Evolutionary conservation across 2,888 invertebrate species (phyloP).

Genomic region (Ochropleura leucogaster): DNA sequence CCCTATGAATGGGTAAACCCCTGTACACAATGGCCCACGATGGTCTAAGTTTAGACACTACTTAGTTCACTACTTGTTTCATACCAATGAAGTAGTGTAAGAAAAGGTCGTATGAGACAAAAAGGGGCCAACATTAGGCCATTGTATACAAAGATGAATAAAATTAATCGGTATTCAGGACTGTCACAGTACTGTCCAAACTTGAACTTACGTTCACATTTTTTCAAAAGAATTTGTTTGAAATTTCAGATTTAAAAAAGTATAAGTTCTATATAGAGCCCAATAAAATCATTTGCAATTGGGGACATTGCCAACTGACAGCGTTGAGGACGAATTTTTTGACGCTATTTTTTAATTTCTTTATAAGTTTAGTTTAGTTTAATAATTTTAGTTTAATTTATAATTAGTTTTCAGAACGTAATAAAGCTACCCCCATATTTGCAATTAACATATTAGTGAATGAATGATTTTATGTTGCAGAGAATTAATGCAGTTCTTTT

Average conservation of each 20-base stretch:
- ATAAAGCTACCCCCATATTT: too few relatives aligned
- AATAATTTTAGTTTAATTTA: too few relatives aligned
- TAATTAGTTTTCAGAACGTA: too few relatives aligned
- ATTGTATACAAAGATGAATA: conserved; percentile 7
- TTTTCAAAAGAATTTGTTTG: neutral
- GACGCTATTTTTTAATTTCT: too few relatives aligned
- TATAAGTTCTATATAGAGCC: neutral
- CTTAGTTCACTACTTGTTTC: neutral
- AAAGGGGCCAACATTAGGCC: neutral
- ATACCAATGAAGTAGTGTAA: neutral
- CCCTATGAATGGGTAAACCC: conserved; percentile 39
- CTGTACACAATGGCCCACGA: conserved; percentile 18
- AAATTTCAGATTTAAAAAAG: neutral
- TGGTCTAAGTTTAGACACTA: neutral
- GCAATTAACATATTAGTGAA: neutral
- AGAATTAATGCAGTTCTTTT: too few relatives aligned
- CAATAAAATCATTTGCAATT: neutral
- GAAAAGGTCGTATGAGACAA: neutral
- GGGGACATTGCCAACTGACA: too few relatives aligned
- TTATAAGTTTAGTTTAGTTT: too few relatives aligned
- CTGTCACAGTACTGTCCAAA: neutral
- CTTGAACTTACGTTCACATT: neutral
- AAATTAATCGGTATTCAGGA: conserved; percentile 21
- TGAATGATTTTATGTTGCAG: neutral
- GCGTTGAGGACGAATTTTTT: too few relatives aligned